Base-by-base conservation (phyloP, 1,140 invertebrate genomes). In the Apolygus lucorum region DNA sequence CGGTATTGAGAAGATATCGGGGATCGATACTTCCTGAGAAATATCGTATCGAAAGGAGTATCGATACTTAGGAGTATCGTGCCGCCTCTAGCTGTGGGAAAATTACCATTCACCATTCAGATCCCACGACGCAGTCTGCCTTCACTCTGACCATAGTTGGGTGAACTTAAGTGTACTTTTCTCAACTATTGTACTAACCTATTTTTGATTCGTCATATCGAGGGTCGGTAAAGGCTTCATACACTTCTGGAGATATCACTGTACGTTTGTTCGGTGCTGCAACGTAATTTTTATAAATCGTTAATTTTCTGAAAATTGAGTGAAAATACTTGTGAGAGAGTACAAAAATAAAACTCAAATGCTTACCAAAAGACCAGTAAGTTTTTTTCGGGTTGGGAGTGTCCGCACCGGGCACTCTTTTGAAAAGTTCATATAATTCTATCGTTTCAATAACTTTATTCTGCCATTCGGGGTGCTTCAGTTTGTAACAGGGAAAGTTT, bases 401-500 rank as follows among this genome's bases (percentile, higher is more conserved):
- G 11, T 59, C 22, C 54, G 8, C 22, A 4, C 8, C 22, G 4
- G 54, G 11, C 17, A 42, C 34, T 59, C 54, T 17, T 59, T 22
- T 22, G 11, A 59, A 59, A 59, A 59, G 11, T 59, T 59, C 22
- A 59, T 22, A 59, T 4, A 22, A 14, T 24, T 59, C 13, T 11
- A 59, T 11, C 22, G 22, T 59, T 21, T 24, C 22, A 21, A 11
- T 21, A 13, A 59, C 54, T 17, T 4, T 4, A 59, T 59, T 22
- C 22, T 59, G 54, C 54, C 54, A 59, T 24, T 59, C 11, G 22
- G 4, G 2, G 22, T 22, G 11, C 11, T 24, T 22, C 22, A 59
- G 22, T 59, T 59, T 59, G 22, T 59, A 59, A 24, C 54, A 59
- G 13, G 54, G 54, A 22, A 59, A 59, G 22, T 59, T 59, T 59